Evolutionary conservation across 2,797 vertebrate species (phyloP).

Genomic region (Crotalus adamanteus): DNA sequence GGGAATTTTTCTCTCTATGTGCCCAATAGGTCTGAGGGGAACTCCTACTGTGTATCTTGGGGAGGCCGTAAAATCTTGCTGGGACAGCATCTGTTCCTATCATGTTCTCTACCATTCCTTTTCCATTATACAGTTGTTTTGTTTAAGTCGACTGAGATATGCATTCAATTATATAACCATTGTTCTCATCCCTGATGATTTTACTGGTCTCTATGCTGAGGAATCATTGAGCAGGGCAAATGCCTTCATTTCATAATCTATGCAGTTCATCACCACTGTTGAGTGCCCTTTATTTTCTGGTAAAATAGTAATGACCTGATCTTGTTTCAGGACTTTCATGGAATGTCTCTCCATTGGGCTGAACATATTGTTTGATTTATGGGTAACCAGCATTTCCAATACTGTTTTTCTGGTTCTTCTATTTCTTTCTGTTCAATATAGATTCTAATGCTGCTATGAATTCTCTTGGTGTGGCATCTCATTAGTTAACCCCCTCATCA

Average conservation of each 20-base stretch:
- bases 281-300: neutral
- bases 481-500: neutral
- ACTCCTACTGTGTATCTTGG: neutral
- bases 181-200: neutral
- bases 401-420: neutral
- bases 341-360: neutral
- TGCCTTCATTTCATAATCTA: neutral
- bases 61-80: neutral
- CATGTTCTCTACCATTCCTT: neutral
- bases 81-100: neutral
- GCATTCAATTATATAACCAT: neutral
- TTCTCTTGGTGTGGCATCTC: neutral
- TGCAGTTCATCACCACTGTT: neutral
- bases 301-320: neutral
- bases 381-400: neutral
- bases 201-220: neutral
- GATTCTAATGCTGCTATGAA: neutral
- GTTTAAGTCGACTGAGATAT: neutral
- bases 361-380: neutral
- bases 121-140: neutral
- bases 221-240: neutral
- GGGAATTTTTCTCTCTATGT: neutral
- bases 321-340: neutral
- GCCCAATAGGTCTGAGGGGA: neutral
- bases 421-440: neutral